These are phyloP conservation scores for Torymus texanus DNA, from an alignment of 2,888 invertebrate species.

Conservation along the genomic window DNA sequence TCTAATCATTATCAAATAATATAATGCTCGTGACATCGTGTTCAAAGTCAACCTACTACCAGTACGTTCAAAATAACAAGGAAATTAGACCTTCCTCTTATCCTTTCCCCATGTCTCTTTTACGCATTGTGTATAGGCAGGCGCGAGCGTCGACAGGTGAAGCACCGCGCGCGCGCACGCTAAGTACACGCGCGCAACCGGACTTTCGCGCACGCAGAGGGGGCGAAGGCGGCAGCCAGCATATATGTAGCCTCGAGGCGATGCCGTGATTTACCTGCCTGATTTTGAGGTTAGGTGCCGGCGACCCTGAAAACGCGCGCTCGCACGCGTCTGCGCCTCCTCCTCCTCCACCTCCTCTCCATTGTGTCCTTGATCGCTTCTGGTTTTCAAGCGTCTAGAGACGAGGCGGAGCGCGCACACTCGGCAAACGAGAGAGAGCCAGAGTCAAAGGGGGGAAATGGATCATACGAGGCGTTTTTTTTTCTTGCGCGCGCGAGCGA, in stretches of 20 bases:
- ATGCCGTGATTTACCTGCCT: slow-evolving; percentile 67
- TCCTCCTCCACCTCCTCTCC: not conserved
- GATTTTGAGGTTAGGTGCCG: slow-evolving; percentile 64
- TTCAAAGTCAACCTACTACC: too few relatives aligned
- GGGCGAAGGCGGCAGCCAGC: not conserved
- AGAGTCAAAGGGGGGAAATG: slow-evolving; percentile 24
- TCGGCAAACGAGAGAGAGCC: not conserved
- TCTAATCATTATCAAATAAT: too few relatives aligned
- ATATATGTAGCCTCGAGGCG: slow-evolving; percentile 26
- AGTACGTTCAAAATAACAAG: too few relatives aligned
- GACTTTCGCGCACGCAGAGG: not conserved
- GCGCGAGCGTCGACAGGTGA: slow-evolving; percentile 29
- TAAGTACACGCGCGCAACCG: slow-evolving; percentile 4
- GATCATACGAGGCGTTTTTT: not conserved
- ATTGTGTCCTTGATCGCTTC: slow-evolving; percentile 45
- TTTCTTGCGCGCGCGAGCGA: not conserved
- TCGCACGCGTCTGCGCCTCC: not conserved
- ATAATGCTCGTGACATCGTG: too few relatives aligned
- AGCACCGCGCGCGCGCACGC: slow-evolving; percentile 3
- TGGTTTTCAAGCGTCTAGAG: slow-evolving; percentile 16
- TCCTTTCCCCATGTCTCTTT: not conserved
- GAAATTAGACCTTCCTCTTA: not conserved
- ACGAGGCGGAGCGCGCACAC: not conserved
- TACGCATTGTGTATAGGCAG: too few relatives aligned
- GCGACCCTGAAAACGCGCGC: slow-evolving; percentile 62